Evolutionary conservation across 2,113 vertebrate genomes (phyloP).

Genomic region (Oostethus manadensis): DNA sequence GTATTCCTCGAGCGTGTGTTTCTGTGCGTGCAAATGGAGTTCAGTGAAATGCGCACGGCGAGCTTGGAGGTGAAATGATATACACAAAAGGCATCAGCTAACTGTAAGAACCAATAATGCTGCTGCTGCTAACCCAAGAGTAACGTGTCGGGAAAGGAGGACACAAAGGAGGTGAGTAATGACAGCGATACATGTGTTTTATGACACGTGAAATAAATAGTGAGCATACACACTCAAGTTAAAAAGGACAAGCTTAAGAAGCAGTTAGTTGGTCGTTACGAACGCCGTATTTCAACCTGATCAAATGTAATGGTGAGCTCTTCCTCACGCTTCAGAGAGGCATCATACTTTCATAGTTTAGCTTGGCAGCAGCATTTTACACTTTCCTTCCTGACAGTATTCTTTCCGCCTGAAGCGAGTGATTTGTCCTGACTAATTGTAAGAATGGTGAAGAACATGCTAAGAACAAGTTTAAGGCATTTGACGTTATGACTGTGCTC

Average conservation of each 20-base stretch:
- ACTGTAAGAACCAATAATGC: not conserved
- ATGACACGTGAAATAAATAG: not conserved
- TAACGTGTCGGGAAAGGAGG: not conserved
- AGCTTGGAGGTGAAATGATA: not conserved
- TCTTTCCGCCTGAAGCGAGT: not conserved
- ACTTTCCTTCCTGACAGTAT: not conserved
- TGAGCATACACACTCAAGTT: not conserved
- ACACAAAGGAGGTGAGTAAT: not conserved
- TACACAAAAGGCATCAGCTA: not conserved
- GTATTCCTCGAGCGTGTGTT: not conserved
- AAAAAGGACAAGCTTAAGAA: not conserved
- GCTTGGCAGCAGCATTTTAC: not conserved
- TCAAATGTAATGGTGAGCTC: not conserved
- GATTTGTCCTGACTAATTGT: not conserved
- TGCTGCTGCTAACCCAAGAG: not conserved
- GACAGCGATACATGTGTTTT: not conserved
- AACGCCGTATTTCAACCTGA: not conserved
- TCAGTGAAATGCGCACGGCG: not conserved
- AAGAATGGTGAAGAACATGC: not conserved
- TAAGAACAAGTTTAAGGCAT: not conserved
- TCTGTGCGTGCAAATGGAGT: not conserved
- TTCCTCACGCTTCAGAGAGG: not conserved
- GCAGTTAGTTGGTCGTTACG: not conserved
- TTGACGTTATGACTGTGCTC: no score
- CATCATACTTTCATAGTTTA: not conserved